Base-by-base conservation (phyloP, 2,113 vertebrate species). In the Propithecus coquereli region DNA sequence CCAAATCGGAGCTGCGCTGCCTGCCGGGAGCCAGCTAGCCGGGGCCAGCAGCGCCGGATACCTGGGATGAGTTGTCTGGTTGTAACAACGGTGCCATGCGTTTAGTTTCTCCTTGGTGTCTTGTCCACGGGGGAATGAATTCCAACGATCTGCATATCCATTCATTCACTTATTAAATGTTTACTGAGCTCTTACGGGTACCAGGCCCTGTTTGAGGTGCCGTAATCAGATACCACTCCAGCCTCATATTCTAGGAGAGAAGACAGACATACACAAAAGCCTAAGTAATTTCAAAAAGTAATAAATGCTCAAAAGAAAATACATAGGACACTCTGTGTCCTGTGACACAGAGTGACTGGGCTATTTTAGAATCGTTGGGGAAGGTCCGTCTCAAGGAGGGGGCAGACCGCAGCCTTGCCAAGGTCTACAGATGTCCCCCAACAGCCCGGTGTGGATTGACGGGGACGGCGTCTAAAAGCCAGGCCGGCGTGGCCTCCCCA, bases 1-100 rank as follows among this genome's bases (percentile, higher is more conserved):
- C 79, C 95, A 97, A 97, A 70, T 71, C 34, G 27, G 68, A 95
- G 34, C 84, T 89, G 65, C 43, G 45, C 82, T 13, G 18, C 71
- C 54, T 91, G 96, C 97, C 94, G 95, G 94, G 37, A 91, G 17
- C 71, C 6, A 1, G 54, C 76, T 8, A 87, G 17, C 52, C 16
- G 32, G 25, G 43, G 43, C 3, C 17, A 18, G 13, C n/a, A 8
- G 25, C 7, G 34, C 43, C 80, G 59, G 79, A 9, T 40, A 50
- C 66, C 8, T 74, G 91, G 92, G 50, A 85, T 12, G 11, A 11
- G 47, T 3, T 4, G 23, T 66, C 88, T 71, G 23, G 94, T 90
- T 80, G 83, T 47, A 66, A 61, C 43, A 63, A 47, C 85, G 9
- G 8, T 50, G 79, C 37, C 86, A 52, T 85, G 95, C 84, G 65